Conservation (phyloP, 2,797 vertebrate genomes). For the Perodicticus potto region DNA sequence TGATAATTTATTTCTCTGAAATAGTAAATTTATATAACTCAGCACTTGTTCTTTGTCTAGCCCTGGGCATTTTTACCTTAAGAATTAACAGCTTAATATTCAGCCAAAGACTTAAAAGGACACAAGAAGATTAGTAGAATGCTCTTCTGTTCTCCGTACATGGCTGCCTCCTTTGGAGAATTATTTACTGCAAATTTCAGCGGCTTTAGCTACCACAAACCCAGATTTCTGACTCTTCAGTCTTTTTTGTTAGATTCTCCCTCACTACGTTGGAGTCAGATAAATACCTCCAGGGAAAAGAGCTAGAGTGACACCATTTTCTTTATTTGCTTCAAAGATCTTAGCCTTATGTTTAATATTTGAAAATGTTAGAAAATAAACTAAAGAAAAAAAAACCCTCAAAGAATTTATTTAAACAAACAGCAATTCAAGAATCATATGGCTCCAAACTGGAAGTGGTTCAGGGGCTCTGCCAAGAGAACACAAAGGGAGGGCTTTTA, state of each 20-base stretch:
- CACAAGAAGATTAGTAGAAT: not conserved
- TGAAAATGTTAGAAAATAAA: not conserved
- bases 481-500: not conserved
- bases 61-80: not conserved
- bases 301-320: not conserved
- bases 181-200: accelerated
- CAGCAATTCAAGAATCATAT: not conserved
- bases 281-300: not conserved
- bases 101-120: not conserved
- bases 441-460: not conserved
- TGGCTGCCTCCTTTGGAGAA: not conserved
- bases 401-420: not conserved
- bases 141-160: not conserved
- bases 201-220: not conserved
- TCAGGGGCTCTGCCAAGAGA: not conserved
- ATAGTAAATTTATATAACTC: not conserved
- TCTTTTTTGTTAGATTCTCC: not conserved
- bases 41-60: not conserved
- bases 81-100: not conserved
- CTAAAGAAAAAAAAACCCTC: not conserved
- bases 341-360: not conserved
- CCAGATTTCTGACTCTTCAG: not conserved
- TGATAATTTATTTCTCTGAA: not conserved
- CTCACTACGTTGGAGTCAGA: not conserved
- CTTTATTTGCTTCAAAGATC: not conserved